Evolutionary conservation across 2,888 invertebrate genomes (phyloP), one percentile per base, ranked within the genome.

Genomic region (Tupiocoris notatus): DNA sequence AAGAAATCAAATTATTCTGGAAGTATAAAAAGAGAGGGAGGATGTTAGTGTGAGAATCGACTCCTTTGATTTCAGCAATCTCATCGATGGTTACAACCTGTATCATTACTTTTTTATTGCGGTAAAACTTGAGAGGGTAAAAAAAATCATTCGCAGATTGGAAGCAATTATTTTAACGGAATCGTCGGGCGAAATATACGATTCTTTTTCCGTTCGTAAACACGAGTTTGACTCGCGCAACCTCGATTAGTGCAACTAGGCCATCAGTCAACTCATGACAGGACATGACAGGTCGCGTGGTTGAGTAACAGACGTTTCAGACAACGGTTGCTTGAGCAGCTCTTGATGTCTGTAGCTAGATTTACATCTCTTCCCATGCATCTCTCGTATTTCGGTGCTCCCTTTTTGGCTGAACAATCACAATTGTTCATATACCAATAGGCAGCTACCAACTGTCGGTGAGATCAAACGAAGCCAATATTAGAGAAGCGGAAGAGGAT

Each of bases 381-480:
- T 7, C 6, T 3, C 39, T n/a, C 39, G 12, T 39, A 3, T 39
- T 12, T 39, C 39, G 12, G 39, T 39, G 39, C 39, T 12, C 39
- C 39, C 59, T 63, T 63, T 59, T 24, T 22, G 21, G 12, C 17
- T 17, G 70, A 70, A 70, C 70, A 70, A 70, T 70, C 70, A 70
- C 70, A 70, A 70, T 70, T 70, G 59, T 58, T 70, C 70, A 70
- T 70, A 70, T 70, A 58, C 59, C 70, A 70, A 70, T 70, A 70
- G 70, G 61, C 59, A 16, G 56, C 54, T 24, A 70, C 70, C 70
- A 70, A 70, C 70, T 70, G 70, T 18, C 70, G 70, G 70, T 70
- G 70, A 70, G 70, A 70, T 70, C 70, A 70, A 70, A 70, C 70
- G 70, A 70, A 70, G 59, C 70, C 70, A 70, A 70, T 70, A 59